phyloP scores from a whole-genome alignment of 2,113 vertebrate genomes.

The Hemiprocne comata region DNA sequence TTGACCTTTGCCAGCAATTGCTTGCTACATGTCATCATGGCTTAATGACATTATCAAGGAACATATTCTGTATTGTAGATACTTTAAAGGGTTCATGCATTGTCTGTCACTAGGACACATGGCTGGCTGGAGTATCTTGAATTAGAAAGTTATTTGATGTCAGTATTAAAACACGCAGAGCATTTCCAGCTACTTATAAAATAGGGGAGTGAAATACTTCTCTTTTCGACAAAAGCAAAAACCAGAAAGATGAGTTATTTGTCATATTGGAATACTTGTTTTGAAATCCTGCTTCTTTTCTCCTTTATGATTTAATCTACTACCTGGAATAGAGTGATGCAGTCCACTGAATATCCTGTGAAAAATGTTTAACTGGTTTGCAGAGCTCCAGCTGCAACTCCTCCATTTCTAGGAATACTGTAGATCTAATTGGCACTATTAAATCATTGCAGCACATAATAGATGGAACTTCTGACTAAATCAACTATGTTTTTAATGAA shows the following conservation, averaged over 20 bases:
- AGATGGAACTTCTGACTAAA: constrained; percentile 65
- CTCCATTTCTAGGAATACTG: constrained; percentile 57
- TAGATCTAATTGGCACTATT: constrained; percentile 60
- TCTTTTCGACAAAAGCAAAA: constrained; percentile 33
- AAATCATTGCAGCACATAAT: constrained; percentile 59
- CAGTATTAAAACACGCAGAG: constrained; percentile 57
- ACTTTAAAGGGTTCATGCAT: constrained; percentile 44
- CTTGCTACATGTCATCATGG: constrained; percentile 65
- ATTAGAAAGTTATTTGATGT: constrained; percentile 61
- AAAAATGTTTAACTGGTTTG: constrained; percentile 30
- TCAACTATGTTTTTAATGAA: constrained; percentile 58
- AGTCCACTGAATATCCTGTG: constrained; percentile 29
- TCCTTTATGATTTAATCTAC: constrained; percentile 6
- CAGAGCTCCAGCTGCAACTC: constrained; percentile 54
- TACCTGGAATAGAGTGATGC: neutral
- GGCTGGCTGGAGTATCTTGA: constrained; percentile 41
- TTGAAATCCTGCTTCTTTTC: constrained; percentile 37
- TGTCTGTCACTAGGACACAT: constrained; percentile 51
- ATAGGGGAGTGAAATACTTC: constrained; percentile 20
- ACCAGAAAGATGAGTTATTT: constrained; percentile 13
- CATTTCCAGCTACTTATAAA: constrained; percentile 42
- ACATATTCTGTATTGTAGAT: constrained; percentile 54
- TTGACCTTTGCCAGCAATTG: constrained; percentile 71
- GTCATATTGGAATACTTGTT: neutral
- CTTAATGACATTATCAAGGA: constrained; percentile 70